These are phyloP conservation scores for Lasioglossum villosulum DNA, from an alignment of 2,888 invertebrate genomes.

Conservation along the genomic window DNA sequence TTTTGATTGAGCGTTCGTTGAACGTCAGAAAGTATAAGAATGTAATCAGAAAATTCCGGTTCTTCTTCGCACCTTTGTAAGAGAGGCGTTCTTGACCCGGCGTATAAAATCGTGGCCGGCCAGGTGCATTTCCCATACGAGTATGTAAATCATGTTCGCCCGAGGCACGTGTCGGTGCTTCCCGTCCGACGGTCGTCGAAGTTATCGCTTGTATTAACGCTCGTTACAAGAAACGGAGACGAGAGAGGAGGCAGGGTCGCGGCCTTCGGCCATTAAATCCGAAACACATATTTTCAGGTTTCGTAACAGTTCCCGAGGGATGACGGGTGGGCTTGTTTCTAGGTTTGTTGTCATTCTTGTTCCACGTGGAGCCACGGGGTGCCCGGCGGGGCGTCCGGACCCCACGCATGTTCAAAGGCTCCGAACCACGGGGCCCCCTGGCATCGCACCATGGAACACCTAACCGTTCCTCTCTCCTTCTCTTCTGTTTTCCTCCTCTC, in stretches of 20 bases:
- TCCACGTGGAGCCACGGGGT: conserved; percentile 69
- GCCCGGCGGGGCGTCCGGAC: conserved; percentile 71
- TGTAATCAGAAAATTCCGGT: not conserved
- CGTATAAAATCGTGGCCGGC: conserved; percentile 49
- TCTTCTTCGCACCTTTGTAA: not conserved
- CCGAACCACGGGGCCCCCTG: conserved; percentile 63
- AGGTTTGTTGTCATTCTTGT: conserved; percentile 77
- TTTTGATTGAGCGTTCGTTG: not conserved
- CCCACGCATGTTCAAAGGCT: conserved; percentile 78
- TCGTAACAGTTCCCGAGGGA: conserved; percentile 54
- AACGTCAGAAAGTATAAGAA: not conserved
- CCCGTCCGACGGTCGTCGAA: conserved; percentile 18
- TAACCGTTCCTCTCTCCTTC: conserved; percentile 19
- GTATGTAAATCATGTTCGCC: conserved; percentile 66
- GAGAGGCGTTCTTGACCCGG: conserved; percentile 2
- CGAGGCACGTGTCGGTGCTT: conserved; percentile 63
- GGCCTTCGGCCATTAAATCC: conserved; percentile 60
- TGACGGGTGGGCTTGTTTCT: conserved; percentile 70
- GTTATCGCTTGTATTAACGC: conserved; percentile 64
- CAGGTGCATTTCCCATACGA: conserved; percentile 64
- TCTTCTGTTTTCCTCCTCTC: conserved; percentile 6
- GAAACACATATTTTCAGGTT: conserved; percentile 62
- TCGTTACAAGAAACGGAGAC: conserved; percentile 46
- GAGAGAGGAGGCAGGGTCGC: conserved; percentile 38
- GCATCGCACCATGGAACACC: conserved; percentile 44